phyloP scores from a whole-genome alignment of 35 echinoderm and acorn worm species.

The Ophiothrix spiculata region DNA sequence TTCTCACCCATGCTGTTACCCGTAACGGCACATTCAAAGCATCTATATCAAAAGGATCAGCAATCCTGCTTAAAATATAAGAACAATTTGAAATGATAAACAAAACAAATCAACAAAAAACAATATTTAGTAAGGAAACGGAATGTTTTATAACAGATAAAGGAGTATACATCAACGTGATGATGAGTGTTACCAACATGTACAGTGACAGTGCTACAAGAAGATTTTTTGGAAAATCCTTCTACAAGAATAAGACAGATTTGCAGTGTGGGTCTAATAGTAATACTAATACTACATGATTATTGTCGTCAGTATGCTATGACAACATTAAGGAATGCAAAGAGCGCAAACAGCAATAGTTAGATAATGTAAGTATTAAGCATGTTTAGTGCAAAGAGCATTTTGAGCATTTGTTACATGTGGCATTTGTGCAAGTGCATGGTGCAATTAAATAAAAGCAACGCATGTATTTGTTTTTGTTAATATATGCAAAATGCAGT shows the following conservation, averaged over 20 bases:
- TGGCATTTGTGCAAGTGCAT: too few species aligned
- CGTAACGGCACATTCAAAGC: neutral
- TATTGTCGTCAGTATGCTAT: too few species aligned
- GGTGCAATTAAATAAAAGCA: too few species aligned
- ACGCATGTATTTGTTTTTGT: too few species aligned
- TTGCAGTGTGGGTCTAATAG: neutral
- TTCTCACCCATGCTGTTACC: constrained; percentile 10
- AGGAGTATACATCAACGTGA: neutral
- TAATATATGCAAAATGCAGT: too few species aligned
- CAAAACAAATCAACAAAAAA: neutral
- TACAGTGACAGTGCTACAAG: neutral
- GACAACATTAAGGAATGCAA: neutral
- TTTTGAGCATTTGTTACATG: too few species aligned
- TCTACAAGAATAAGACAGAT: neutral
- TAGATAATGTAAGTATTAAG: neutral
- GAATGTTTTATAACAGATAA: neutral
- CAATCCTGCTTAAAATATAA: neutral
- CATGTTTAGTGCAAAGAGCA: too few species aligned
- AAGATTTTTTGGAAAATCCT: neutral
- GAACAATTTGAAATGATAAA: neutral
- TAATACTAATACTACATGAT: neutral
- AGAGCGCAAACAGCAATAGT: neutral
- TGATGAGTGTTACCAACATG: neutral
- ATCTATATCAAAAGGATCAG: neutral
- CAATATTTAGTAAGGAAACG: too few species aligned